Evolutionary conservation across 2,797 vertebrate genomes (phyloP).

Genomic region (Peromyscus eremicus): DNA sequence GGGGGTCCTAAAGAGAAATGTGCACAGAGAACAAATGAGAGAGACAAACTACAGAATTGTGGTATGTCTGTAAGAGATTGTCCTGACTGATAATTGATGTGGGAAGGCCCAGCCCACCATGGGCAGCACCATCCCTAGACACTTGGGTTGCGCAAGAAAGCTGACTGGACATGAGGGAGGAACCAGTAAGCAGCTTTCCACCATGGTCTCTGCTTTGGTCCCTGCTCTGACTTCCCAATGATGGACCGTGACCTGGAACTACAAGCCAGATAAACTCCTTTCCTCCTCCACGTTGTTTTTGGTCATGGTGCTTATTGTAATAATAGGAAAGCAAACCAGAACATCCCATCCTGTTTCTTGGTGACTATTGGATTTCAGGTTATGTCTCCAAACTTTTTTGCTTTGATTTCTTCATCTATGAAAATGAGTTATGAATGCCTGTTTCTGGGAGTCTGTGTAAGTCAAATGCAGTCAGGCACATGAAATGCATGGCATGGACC

Average conservation of each 20-base stretch:
- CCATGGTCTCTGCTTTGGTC: neutral
- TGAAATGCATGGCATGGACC: neutral
- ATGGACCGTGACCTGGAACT: neutral
- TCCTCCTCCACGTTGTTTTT: neutral
- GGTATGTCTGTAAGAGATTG: neutral
- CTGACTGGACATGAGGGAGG: neutral
- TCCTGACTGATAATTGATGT: neutral
- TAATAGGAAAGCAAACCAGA: neutral
- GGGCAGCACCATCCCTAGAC: neutral
- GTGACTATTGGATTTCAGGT: neutral
- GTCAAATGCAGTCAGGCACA: neutral
- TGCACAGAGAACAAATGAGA: neutral
- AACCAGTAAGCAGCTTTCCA: neutral
- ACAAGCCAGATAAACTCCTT: neutral
- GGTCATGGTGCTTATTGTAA: neutral
- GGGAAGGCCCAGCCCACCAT: neutral
- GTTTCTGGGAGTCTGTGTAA: neutral
- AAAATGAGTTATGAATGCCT: neutral
- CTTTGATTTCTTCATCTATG: slow-evolving; percentile 24
- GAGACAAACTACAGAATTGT: neutral
- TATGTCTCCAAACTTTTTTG: neutral
- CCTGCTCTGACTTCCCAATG: neutral
- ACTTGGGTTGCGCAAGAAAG: neutral
- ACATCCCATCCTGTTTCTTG: neutral
- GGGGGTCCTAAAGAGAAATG: neutral